Conservation (phyloP, 2,888 invertebrate species). For the Caenorhabditis sp. region DNA sequence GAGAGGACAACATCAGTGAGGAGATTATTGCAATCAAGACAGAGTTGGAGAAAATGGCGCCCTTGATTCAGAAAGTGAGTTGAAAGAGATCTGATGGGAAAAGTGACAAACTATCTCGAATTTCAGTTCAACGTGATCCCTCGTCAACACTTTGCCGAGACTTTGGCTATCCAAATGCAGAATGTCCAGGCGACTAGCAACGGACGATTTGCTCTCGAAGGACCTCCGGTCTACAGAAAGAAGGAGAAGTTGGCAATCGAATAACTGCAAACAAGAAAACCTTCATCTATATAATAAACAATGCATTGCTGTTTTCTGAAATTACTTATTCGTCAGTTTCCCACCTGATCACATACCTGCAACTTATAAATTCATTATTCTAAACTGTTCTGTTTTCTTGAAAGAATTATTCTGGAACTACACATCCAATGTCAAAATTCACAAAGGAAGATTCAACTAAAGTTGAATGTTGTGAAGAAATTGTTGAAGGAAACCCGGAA, state of each 20-base stretch:
- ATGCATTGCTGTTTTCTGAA: no score
- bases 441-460: no score
- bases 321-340: no score
- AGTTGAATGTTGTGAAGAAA: no score
- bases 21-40: neutral
- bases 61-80: neutral
- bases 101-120: neutral
- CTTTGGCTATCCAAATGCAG: neutral
- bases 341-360: no score
- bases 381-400: no score
- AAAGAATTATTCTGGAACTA: no score
- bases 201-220: neutral
- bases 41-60: neutral
- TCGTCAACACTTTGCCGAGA: neutral
- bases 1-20: neutral
- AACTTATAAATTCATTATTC: no score
- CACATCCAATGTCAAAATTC: no score
- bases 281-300: no score
- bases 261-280: no score
- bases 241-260: neutral
- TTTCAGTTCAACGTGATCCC: conserved; percentile 5
- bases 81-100: neutral
- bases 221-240: neutral
- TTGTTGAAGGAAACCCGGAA: no score
- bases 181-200: neutral